These are phyloP conservation scores for Aphelocoma coerulescens DNA, from an alignment of 2,113 vertebrate genomes.

Conservation along the genomic window DNA sequence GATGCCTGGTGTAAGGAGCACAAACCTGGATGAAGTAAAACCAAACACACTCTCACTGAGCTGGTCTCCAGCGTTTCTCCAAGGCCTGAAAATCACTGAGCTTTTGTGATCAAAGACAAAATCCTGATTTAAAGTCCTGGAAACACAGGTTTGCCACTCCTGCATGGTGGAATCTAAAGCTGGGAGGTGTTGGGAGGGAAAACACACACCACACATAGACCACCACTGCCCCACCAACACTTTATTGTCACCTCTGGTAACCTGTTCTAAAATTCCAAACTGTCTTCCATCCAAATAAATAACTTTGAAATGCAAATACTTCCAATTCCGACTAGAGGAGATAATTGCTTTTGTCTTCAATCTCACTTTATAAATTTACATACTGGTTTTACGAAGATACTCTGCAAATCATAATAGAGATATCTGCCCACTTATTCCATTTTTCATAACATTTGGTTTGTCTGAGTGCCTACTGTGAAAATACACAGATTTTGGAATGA, in stretches of 20 bases:
- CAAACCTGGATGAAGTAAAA: background rate
- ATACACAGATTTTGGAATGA: background rate
- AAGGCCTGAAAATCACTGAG: background rate
- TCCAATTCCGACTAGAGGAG: background rate
- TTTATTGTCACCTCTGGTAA: background rate
- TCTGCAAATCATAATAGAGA: background rate
- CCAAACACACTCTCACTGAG: background rate
- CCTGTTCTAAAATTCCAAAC: background rate
- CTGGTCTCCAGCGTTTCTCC: background rate
- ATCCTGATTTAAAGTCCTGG: background rate
- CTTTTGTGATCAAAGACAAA: background rate
- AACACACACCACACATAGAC: rapidly evolving
- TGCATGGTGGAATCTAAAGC: background rate
- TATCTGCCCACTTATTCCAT: background rate
- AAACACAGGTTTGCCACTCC: background rate
- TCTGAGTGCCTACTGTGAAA: background rate
- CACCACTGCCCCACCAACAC: background rate
- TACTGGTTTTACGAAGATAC: background rate
- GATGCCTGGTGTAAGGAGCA: background rate
- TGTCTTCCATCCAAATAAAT: background rate
- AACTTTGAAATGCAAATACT: background rate
- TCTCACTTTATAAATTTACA: background rate
- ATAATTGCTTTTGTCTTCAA: background rate
- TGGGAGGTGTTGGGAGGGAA: background rate
- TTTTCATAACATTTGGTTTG: background rate